phyloP scores from a whole-genome alignment of 1,140 invertebrate species.

The Coenobita brevimanus region DNA sequence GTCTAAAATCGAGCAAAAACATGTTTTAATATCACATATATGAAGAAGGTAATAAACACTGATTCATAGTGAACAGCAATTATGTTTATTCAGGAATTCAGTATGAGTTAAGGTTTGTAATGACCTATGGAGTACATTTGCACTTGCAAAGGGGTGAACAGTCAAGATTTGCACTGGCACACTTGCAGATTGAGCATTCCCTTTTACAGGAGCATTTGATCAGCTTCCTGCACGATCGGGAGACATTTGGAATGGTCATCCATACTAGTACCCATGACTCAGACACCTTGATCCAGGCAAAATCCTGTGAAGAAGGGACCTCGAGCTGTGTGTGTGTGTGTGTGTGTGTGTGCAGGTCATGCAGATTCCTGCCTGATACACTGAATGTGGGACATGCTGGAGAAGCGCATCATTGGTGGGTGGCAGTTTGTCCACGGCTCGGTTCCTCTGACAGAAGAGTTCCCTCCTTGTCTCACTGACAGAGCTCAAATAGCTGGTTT shows the following conservation, averaged over 20 bases:
- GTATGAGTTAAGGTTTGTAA: background rate
- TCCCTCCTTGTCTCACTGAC: slow-evolving; percentile 10
- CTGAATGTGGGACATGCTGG: slow-evolving; percentile 11
- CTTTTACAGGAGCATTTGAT: slow-evolving; percentile 16
- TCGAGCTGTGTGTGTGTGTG: background rate
- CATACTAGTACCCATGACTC: too few species aligned
- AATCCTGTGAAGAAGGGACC: too few species aligned
- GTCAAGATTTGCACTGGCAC: slow-evolving; percentile 12
- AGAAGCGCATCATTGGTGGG: too few species aligned
- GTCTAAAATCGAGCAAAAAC: too few species aligned
- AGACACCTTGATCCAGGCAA: slow-evolving; percentile 23
- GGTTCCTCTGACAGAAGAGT: slow-evolving; percentile 19
- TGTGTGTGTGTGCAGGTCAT: background rate
- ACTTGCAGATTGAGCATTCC: background rate
- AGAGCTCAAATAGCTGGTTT: background rate
- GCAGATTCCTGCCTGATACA: background rate
- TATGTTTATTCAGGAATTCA: background rate
- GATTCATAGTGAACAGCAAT: too few species aligned
- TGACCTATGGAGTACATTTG: background rate
- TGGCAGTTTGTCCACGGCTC: too few species aligned
- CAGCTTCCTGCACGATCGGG: too few species aligned
- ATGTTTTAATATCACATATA: too few species aligned
- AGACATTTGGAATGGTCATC: slow-evolving; percentile 19
- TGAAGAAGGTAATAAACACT: too few species aligned
- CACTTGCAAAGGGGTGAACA: slow-evolving; percentile 1